Base-by-base conservation (phyloP, 2,797 vertebrate species). In the Crypturellus tataupa region DNA sequence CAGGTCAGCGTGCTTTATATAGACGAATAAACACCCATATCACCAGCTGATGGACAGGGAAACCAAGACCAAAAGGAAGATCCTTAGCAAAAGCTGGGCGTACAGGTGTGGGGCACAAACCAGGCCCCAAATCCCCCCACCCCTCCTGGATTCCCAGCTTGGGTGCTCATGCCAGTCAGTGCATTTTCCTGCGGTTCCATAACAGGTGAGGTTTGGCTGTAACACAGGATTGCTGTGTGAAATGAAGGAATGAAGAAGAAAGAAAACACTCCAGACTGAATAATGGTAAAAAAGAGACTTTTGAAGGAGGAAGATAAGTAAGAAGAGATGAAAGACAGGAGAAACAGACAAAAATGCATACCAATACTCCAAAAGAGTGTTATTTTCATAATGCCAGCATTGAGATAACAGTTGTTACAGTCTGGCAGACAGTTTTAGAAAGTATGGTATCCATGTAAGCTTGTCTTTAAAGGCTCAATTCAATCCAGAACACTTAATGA, bases 301-400 rank as follows among this genome's bases (percentile, higher is more conserved):
- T 5, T 37, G 35, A 81, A 56, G 31, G 60, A 59, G 6, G 68
- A 91, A 84, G 20, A 59, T 13, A 9, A 88, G 7, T 31, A 19
- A 58, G 80, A 63, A 80, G 58, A 69, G 39, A 83, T 6, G 68
- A 68, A 85, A 77, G 10, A 37, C 80, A 81, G n/a, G 8, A 16
- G 47, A 88, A 80, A 37, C 12, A 75, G 55, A 63, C 33, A 29
- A 85, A 91, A 83, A 60, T 0, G 0, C 4, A 16, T 2, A 6
- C 16, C 53, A 77, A 62, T 29, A 67, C 9, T 58, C 35, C 51
- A 64, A n/a, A 0, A 72, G 12, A 63, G 31, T 0, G 0, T 69
- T 79, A 20, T 60, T 86, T 84, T 84, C 59, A 51, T 65, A 51
- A 33, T 27, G 20, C 17, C 59, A 89, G 5, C 20, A 46, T 73